These are phyloP conservation scores for Pemphredon lugubris DNA, from an alignment of 2,888 invertebrate species.

Conservation along the genomic window DNA sequence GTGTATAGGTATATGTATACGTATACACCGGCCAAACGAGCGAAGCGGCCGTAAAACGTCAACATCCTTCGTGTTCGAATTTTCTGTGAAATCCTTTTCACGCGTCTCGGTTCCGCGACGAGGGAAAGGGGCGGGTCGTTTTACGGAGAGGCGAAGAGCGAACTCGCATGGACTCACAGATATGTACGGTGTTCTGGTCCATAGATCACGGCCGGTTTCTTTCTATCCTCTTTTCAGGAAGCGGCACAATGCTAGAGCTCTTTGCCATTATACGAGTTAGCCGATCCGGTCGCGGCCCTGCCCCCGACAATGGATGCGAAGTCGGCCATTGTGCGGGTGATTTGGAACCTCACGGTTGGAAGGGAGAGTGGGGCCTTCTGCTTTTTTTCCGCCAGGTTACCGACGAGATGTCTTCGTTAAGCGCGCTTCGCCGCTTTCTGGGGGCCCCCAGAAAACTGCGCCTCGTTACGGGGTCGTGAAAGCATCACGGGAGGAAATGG, in stretches of 20 bases:
- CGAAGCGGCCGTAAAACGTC: conserved; percentile 66
- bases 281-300: conserved; percentile 56
- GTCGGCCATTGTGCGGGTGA: conserved; percentile 74
- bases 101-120: conserved; percentile 70
- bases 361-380: conserved; percentile 8
- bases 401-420: conserved; percentile 58
- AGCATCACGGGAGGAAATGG: conserved; percentile 10
- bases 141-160: conserved; percentile 28
- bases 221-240: conserved; percentile 61
- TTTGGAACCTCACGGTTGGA: conserved; percentile 52
- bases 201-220: conserved; percentile 55
- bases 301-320: conserved; percentile 67
- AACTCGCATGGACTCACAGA: conserved; percentile 4
- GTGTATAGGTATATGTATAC: no score
- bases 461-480: conserved; percentile 39
- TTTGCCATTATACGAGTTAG: conserved; percentile 49
- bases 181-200: conserved; percentile 42
- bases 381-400: conserved; percentile 31
- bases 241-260: conserved; percentile 56
- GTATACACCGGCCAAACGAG: conserved; percentile 49
- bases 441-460: conserved; percentile 31
- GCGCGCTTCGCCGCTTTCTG: conserved; percentile 37
- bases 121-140: conserved; percentile 8
- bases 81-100: conserved; percentile 79
- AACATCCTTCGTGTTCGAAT: conserved; percentile 69